A percentile compares a stretch with the other conserved stretches of the same genome.
Evolutionary conservation across 2,113 vertebrate species (phyloP).

Genomic region (Gallinago undulata): DNA sequence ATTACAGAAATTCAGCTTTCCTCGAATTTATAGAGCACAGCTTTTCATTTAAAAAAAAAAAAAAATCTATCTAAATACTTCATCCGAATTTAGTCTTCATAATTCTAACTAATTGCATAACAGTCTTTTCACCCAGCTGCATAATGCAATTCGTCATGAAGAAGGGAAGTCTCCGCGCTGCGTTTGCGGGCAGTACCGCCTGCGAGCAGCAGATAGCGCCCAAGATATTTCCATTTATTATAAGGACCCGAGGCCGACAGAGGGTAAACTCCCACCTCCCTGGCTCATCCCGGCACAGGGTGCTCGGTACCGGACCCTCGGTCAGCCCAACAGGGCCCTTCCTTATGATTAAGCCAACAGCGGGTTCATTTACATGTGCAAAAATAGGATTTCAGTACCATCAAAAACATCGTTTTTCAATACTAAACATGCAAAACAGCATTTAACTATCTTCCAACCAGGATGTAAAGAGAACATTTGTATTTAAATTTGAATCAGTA

Average conservation of each 20-base stretch:
- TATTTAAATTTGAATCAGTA: background rate
- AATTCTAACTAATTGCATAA: background rate
- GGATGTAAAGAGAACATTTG: background rate
- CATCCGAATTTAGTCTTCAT: background rate
- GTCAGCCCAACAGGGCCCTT: background rate
- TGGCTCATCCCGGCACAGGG: background rate
- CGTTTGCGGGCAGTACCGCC: background rate
- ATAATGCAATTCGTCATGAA: background rate
- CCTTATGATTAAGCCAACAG: too few relatives aligned
- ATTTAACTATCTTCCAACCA: rapidly evolving
- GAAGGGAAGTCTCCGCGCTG: background rate
- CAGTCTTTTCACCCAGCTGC: background rate
- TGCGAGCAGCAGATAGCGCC: slow-evolving; percentile 71
- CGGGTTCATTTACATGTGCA: background rate
- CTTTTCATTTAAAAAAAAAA: background rate
- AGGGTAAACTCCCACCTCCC: background rate
- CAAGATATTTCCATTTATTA: slow-evolving; percentile 35
- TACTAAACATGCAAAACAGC: rapidly evolving
- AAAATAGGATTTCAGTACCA: rapidly evolving
- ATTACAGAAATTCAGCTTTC: slow-evolving; percentile 37
- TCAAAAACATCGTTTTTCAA: rapidly evolving
- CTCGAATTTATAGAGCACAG: background rate
- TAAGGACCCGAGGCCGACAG: background rate
- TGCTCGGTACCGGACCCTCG: background rate
- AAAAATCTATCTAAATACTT: background rate